Base-by-base conservation (phyloP, 2,888 invertebrate genomes). In the Mylabris sibirica region DNA sequence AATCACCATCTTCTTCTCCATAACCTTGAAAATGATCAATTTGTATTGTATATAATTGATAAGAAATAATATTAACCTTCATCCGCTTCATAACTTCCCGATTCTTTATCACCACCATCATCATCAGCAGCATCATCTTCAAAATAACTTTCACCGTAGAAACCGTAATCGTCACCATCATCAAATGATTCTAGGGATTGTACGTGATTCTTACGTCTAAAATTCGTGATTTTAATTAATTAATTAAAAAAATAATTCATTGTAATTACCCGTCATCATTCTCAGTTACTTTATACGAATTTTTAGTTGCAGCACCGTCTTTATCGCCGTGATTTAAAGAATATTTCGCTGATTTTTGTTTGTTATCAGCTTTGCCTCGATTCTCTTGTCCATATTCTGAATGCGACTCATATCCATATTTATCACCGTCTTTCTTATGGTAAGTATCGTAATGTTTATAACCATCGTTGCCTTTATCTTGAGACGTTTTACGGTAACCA, bases 381-480 rank as follows among this genome's bases (percentile, higher is more conserved):
- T 78, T 71, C 6, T 72, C 72, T 65, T 87, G 86, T 1, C 92
- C 92, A 78, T 86, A 92, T 63, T 90, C 89, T 59, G 90, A 89
- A 78, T 91, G 89, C 78, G 89, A 88, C 81, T 92, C 91, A 76
- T 90, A 90, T 74, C 91, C 92, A 82, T 91, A 92, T 79, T 90
- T 88, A 82, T 92, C 92, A 0, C 91, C 91, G 44, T 89, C 90
- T 81, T 90, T 91, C 82, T 92, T 92, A 84, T 92, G 91, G 84
- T 86, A 92, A 63, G 91, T 89, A 84, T 92, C 92, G 78, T 89
- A 90, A 76, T 90, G 90, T 81, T 92, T 91, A 85, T 92, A 92
- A 0, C 92, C 92, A 74, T 90, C 89, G 80, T 89, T 90, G 30
- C 91, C 92, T 61, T 91, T 90, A 70, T 89, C 90, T 57, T 88